phyloP scores from a whole-genome alignment of 2,797 vertebrate species.

The Rhinophrynus dorsalis region DNA sequence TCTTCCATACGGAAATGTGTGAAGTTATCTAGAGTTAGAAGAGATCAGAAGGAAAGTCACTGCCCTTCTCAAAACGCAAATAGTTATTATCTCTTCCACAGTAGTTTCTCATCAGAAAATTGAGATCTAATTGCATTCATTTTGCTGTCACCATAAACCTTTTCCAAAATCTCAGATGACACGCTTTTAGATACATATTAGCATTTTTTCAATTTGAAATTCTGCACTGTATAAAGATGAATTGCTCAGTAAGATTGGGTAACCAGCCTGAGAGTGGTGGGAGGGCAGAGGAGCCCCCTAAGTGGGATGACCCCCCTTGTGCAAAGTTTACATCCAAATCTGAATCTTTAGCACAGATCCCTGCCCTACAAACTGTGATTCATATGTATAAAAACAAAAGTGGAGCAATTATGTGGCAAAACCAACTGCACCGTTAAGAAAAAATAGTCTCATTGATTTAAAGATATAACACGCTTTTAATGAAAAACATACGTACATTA shows the following conservation, averaged over 20 bases:
- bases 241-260: slow-evolving; percentile 71
- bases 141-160: slow-evolving; percentile 80
- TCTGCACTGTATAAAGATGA: slow-evolving; percentile 69
- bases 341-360: no score
- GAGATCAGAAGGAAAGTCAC: slow-evolving; percentile 54
- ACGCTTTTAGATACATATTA: slow-evolving; percentile 82
- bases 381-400: no score
- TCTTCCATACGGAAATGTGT: no score
- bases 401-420: no score
- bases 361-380: no score
- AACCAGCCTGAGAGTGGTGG: slow-evolving; percentile 54
- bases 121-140: slow-evolving; percentile 79
- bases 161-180: slow-evolving; percentile 78
- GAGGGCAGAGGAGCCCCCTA: no score
- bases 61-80: slow-evolving; percentile 59
- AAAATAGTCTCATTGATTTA: no score
- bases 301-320: no score
- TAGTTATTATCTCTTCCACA: slow-evolving; percentile 67
- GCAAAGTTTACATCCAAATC: no score
- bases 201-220: slow-evolving; percentile 78
- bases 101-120: slow-evolving; percentile 75
- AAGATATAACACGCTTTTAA: no score
- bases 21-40: slow-evolving; percentile 66
- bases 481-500: no score
- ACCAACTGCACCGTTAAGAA: no score